Evolutionary conservation across 2,888 invertebrate genomes (phyloP).

Genomic region (Clivina fossor): DNA sequence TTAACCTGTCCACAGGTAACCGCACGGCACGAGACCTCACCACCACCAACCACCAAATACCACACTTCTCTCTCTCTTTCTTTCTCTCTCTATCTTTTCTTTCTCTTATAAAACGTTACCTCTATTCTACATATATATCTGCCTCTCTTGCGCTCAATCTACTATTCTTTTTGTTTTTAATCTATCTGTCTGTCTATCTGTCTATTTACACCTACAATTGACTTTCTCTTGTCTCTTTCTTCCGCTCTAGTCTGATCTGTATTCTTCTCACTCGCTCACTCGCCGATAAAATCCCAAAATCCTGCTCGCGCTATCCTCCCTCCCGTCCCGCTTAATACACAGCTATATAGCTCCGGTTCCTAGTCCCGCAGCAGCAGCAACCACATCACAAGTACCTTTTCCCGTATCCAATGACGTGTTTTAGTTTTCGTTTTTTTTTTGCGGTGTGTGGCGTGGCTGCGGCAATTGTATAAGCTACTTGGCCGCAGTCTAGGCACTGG

Average conservation of each 20-base stretch:
- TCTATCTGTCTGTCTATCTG: slow-evolving; percentile 4
- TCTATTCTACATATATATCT: slow-evolving; percentile 4
- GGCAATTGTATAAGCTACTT: slow-evolving; percentile 37
- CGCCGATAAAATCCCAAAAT: slow-evolving; percentile 36
- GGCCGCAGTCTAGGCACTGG: slow-evolving; percentile 47
- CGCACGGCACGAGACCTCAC: slow-evolving; percentile 50
- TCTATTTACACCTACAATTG: slow-evolving; percentile 21
- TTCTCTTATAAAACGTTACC: background rate
- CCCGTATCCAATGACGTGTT: slow-evolving; percentile 24
- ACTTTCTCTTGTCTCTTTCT: slow-evolving; percentile 35
- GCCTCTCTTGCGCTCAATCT: background rate
- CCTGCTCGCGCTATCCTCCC: slow-evolving; percentile 35
- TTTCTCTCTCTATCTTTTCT: slow-evolving; percentile 18
- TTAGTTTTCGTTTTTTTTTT: slow-evolving; percentile 36
- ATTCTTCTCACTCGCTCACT: no score
- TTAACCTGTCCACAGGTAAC: slow-evolving; percentile 95
- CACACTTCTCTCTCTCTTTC: slow-evolving; percentile 52
- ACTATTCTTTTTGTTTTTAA: background rate
- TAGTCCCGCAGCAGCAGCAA: background rate
- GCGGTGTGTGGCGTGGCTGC: slow-evolving; percentile 45
- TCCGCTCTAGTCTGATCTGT: slow-evolving; percentile 15
- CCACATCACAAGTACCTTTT: background rate
- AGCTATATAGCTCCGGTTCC: slow-evolving; percentile 28
- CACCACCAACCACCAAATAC: slow-evolving; percentile 56
- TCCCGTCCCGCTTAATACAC: slow-evolving; percentile 22